These are phyloP conservation scores for Drosophila paracracens DNA, from an alignment of 2,888 invertebrate species.

Conservation along the genomic window DNA sequence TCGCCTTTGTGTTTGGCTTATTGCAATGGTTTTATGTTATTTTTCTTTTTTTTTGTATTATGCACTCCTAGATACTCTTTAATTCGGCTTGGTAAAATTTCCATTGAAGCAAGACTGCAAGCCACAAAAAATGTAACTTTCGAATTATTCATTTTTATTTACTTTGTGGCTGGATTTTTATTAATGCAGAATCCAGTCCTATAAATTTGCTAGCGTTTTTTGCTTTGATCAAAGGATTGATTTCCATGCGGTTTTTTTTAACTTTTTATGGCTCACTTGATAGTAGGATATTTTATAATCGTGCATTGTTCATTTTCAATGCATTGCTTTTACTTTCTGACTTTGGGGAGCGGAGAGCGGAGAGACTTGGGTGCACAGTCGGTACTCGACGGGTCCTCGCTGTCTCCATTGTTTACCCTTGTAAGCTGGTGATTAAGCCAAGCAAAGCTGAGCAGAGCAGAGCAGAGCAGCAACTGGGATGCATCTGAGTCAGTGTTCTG, in stretches of 20 bases:
- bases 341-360: conserved; percentile 29
- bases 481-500: not conserved
- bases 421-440: conserved; percentile 80
- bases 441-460: conserved; percentile 44
- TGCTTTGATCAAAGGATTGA: not conserved
- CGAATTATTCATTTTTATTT: not conserved
- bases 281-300: conserved; percentile 43
- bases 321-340: conserved; percentile 53
- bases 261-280: not conserved
- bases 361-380: not conserved
- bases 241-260: not conserved
- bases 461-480: not conserved
- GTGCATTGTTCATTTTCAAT: conserved; percentile 29
- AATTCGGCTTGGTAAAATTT: not conserved
- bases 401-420: conserved; percentile 70
- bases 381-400: conserved; percentile 1
- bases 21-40: not conserved
- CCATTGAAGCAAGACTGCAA: not conserved
- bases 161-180: not conserved
- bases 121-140: not conserved
- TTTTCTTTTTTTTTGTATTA: not conserved
- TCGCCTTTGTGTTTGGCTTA: conserved; percentile 56
- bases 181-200: no score
- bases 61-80: conserved; percentile 32
- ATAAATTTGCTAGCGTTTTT: not conserved